A percentile compares a stretch with the other conserved stretches of the same genome.
Evolutionary conservation across 2,888 invertebrate genomes (phyloP).

Genomic region (Caenorhabditis wallacei): DNA sequence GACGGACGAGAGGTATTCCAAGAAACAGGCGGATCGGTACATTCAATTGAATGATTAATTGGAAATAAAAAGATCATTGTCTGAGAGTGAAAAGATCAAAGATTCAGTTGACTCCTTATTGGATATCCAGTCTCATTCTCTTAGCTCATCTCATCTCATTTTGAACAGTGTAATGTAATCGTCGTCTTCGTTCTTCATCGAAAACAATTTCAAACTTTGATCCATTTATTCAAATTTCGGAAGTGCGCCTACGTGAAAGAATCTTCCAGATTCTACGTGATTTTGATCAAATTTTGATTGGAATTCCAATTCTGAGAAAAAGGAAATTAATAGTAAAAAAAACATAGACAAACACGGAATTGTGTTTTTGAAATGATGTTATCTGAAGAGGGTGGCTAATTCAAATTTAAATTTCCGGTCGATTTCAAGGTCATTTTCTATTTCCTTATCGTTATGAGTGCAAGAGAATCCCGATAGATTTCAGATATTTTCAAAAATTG

Average conservation of each 20-base stretch:
- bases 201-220: slow-evolving; percentile 9
- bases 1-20: slow-evolving; percentile 30
- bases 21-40: slow-evolving; percentile 20
- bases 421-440: slow-evolving; percentile 14
- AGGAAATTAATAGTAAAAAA: slow-evolving; percentile 34
- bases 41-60: slow-evolving; percentile 19
- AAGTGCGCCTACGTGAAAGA: slow-evolving; percentile 31
- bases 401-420: slow-evolving; percentile 40
- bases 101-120: too few species aligned
- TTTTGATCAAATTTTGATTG: slow-evolving; percentile 28
- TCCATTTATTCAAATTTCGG: slow-evolving; percentile 11
- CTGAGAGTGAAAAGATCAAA: neutral
- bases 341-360: slow-evolving; percentile 37
- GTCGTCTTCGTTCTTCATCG: neutral
- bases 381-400: slow-evolving; percentile 37
- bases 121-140: neutral
- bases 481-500: slow-evolving; percentile 2
- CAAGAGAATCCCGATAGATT: neutral
- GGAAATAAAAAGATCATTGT: neutral
- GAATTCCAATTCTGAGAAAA: slow-evolving; percentile 17
- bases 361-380: slow-evolving; percentile 6
- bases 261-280: slow-evolving; percentile 36
- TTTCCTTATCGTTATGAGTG: slow-evolving; percentile 9
- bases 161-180: slow-evolving; percentile 14
- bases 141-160: neutral